These are phyloP conservation scores for Forpus xanthops DNA, from an alignment of 2,797 vertebrate species.

Conservation along the genomic window DNA sequence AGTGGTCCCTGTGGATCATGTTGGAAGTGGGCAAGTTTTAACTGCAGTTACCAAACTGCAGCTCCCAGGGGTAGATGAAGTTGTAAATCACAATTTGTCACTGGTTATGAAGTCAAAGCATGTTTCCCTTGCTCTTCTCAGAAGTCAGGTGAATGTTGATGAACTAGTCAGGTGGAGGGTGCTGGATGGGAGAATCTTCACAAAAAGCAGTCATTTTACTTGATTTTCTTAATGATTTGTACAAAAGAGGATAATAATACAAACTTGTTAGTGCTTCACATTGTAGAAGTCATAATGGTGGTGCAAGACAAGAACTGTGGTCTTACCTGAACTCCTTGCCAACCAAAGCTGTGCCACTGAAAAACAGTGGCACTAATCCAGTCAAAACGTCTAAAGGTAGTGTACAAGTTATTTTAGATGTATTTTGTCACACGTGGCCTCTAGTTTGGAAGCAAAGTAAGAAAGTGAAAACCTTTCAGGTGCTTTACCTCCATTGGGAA, in stretches of 20 bases:
- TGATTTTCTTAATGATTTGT: neutral
- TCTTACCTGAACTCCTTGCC: neutral
- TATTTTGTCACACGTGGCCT: neutral
- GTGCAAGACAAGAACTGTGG: neutral
- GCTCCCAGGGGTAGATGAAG: neutral
- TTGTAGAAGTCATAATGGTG: neutral
- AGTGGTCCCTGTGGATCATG: neutral
- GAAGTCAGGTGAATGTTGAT: neutral
- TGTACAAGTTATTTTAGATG: neutral
- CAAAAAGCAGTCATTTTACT: neutral
- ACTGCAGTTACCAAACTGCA: neutral
- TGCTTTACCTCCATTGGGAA: neutral
- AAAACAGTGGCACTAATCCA: neutral
- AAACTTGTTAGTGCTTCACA: neutral
- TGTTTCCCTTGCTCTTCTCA: neutral
- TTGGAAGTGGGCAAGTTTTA: neutral
- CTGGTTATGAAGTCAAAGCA: neutral
- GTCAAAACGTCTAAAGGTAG: neutral
- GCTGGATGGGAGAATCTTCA: neutral
- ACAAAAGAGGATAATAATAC: neutral
- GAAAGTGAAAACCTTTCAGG: neutral
- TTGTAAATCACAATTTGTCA: neutral
- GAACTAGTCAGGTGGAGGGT: neutral
- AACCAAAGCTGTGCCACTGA: neutral
- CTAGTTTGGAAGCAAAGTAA: neutral